Percentiles rank a stretch among this genome's conserved stretches.
These are phyloP conservation scores for Euwallacea similis DNA, from an alignment of 1,140 invertebrate genomes.

Conservation along the genomic window DNA sequence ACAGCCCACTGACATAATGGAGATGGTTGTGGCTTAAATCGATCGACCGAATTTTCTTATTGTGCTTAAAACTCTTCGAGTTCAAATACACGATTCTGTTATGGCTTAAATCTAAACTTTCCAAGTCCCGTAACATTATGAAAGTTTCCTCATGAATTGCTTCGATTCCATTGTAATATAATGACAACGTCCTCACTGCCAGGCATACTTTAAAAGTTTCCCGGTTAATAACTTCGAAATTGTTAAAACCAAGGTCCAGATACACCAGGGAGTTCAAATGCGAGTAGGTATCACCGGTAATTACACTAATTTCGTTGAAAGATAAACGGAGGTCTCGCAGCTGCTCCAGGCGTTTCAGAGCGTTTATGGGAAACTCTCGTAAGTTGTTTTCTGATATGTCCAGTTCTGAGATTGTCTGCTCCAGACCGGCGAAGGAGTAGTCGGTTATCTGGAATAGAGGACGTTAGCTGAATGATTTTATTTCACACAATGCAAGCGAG, in stretches of 20 bases:
- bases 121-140: conserved; percentile 69
- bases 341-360: conserved; percentile 73
- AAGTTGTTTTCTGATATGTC: conserved; percentile 86
- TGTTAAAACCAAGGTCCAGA: conserved; percentile 85
- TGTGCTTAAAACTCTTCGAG: conserved; percentile 70
- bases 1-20: conserved; percentile 79
- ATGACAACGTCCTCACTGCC: conserved; percentile 73
- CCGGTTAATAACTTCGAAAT: conserved; percentile 71
- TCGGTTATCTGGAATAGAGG: conserved; percentile 64
- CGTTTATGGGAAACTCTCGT: conserved; percentile 76
- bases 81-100: conserved; percentile 80
- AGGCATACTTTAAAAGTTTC: conserved; percentile 80
- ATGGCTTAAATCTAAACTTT: conserved; percentile 84
- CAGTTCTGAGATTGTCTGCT: conserved; percentile 76
- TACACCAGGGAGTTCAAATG: conserved; percentile 70
- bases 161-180: conserved; percentile 83
- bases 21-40: conserved; percentile 89
- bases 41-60: conserved; percentile 75
- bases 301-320: conserved; percentile 78
- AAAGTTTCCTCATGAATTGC: conserved; percentile 78
- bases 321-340: conserved; percentile 74
- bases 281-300: conserved; percentile 72
- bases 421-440: conserved; percentile 82
- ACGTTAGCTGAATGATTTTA: background rate
- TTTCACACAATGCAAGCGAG: too few relatives aligned